Evolutionary conservation across 2,113 vertebrate species (phyloP).

Genomic region (Merops nubicus): DNA sequence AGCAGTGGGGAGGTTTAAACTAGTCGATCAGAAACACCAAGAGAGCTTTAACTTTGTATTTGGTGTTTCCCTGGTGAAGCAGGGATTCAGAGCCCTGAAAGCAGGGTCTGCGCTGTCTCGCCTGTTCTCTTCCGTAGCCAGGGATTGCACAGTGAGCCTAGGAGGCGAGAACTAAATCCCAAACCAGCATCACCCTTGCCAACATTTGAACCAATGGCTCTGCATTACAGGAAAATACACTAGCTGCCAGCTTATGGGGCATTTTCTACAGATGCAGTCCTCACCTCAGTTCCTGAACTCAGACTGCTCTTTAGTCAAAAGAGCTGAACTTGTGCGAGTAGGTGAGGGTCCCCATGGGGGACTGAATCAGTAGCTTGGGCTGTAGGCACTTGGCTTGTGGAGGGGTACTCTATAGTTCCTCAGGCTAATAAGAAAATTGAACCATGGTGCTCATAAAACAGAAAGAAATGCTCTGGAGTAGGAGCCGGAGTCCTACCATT

Average conservation of each 20-base stretch:
- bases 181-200: background rate
- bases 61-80: background rate
- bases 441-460: background rate
- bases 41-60: background rate
- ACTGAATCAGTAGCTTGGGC: background rate
- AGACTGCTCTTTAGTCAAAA: background rate
- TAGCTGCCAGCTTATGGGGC: background rate
- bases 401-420: background rate
- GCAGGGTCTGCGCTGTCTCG: background rate
- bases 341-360: background rate
- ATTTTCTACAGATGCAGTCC: background rate
- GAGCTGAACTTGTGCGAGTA: background rate
- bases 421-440: background rate
- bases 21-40: background rate
- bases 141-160: accelerated
- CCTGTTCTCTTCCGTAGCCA: background rate
- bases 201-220: background rate
- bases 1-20: background rate
- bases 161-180: background rate
- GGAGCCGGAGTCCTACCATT: background rate
- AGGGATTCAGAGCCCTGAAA: background rate
- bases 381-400: background rate
- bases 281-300: background rate
- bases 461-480: background rate
- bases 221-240: background rate